A percentile compares a stretch with the other conserved stretches of the same genome.
Conservation (phyloP, 2,797 vertebrate species). For the Sebastolobus altivelis region DNA sequence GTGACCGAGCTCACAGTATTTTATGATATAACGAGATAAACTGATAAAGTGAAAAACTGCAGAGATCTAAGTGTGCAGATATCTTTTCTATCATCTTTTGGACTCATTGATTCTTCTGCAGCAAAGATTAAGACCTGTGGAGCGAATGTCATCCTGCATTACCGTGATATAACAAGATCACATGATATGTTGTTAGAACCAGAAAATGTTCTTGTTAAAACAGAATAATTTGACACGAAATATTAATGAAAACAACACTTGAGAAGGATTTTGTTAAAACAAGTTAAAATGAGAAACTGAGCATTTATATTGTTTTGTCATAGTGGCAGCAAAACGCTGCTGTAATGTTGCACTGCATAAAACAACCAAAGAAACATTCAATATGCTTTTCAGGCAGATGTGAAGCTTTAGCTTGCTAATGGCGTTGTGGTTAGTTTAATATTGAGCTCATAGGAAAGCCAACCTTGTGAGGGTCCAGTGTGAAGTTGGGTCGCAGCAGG, state of each 20-base stretch:
- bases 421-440: not conserved
- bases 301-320: not conserved
- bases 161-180: too few relatives aligned
- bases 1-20: too few relatives aligned
- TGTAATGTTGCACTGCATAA: not conserved
- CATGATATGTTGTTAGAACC: too few relatives aligned
- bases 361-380: not conserved
- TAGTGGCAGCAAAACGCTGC: not conserved
- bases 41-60: too few relatives aligned
- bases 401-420: not conserved
- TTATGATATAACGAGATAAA: too few relatives aligned
- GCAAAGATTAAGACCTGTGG: too few relatives aligned
- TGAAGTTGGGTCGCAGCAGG: slow-evolving; percentile 94
- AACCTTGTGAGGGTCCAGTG: slow-evolving; percentile 96
- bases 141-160: too few relatives aligned
- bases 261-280: not conserved
- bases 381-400: not conserved
- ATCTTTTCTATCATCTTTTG: too few relatives aligned
- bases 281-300: not conserved
- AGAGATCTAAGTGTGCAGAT: too few relatives aligned
- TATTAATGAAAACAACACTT: not conserved
- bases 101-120: too few relatives aligned
- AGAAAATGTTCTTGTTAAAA: too few relatives aligned
- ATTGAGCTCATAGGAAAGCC: slow-evolving; percentile 1
- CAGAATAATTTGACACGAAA: too few relatives aligned